Evolutionary conservation across 2,113 vertebrate species (phyloP).

Genomic region (Pituophis catenifer): DNA sequence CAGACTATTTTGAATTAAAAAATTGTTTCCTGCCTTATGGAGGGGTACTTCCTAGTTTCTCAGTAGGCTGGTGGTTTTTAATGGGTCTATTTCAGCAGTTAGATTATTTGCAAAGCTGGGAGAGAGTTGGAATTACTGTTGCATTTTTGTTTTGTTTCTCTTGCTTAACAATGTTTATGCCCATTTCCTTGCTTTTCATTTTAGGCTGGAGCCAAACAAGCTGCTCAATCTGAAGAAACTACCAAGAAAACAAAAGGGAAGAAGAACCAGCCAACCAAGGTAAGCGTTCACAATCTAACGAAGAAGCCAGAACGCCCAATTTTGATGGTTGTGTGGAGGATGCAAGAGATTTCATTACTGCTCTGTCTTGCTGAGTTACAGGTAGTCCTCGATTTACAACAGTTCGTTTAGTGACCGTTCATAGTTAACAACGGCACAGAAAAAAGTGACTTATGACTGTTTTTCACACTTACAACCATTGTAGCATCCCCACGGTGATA

Average conservation of each 20-base stretch:
- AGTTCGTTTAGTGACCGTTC: no score
- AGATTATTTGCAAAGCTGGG: background rate
- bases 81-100: background rate
- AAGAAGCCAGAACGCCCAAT: no score
- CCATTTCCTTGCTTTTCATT: background rate
- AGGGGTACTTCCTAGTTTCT: background rate
- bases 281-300: background rate
- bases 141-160: background rate
- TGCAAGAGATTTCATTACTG: background rate
- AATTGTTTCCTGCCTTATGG: background rate
- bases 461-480: no score
- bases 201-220: background rate
- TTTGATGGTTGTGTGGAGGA: background rate
- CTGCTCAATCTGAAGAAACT: background rate
- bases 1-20: background rate
- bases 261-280: slow-evolving; percentile 8
- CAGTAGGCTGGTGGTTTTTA: background rate
- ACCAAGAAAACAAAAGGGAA: slow-evolving; percentile 9
- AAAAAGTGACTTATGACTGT: no score
- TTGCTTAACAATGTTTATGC: background rate
- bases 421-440: no score
- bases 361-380: background rate
- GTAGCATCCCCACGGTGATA: no score
- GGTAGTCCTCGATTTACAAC: no score
- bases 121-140: background rate